Base-by-base conservation (phyloP, 2,113 vertebrate species). In the Epinephelus cyanopodus region DNA sequence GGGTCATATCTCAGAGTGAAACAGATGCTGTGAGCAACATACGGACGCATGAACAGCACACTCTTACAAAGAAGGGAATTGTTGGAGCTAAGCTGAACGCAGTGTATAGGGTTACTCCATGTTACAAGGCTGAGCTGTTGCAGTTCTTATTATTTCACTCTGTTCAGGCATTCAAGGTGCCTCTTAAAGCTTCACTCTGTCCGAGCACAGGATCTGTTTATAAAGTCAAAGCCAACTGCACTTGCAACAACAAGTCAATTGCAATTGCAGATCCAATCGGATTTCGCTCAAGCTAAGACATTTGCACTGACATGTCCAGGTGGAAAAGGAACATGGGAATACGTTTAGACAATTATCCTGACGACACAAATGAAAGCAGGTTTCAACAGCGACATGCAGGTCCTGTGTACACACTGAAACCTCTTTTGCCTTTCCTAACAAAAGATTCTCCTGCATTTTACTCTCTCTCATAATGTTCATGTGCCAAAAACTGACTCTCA, bases 11-110 rank as follows among this genome's bases (percentile, higher is more conserved):
- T 82, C 71, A 82, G 74, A 73, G 53, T 81, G 74, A 88, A 88
- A 86, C 82, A 87, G 88, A 90, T 90, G 90, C 84, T 89, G 45
- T 60, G 68, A 72, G 78, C 68, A 78, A 76, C 87, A 82, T 76
- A 78, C 2, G 23, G 84, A 84, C 69, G 29, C 54, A 67, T 64
- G 64, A 85, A n/a, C 64, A 61, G 64, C 17, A 15, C 25, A n/a
- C 54, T 69, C 60, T 50, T 57, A 88, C 80, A 82, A 88, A 73
- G 92, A 61, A 7, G 57, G 54, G n/a, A 63, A 87, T 60, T 86
- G 85, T 84, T 69, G 66, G 42, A 73, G 81, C 62, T 73, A 39
- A 80, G 54, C 79, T 52, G 37, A 79, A 64, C 33, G n/a, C 37
- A 11, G 58, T 23, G 5, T 73, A 73, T 79, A 79, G 37, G 15